Evolutionary conservation across 2,888 invertebrate species (phyloP), one percentile per base, ranked within the genome.

Genomic region (Apocheima hispidaria): DNA sequence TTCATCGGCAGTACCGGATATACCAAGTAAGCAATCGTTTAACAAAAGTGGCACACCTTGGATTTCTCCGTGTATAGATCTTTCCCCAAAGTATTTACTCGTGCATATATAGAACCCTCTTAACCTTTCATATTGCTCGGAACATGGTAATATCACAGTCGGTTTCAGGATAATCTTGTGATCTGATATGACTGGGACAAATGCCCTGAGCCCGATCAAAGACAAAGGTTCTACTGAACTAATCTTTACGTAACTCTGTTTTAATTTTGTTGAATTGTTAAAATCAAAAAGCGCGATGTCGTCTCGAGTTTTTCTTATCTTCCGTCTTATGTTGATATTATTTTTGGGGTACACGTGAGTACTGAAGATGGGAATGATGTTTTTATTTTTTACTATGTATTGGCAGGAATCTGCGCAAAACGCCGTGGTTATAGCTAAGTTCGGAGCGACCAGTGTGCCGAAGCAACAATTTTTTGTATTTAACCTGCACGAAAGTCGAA

Each of bases 21-120:
- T 73, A 3, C 83, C 84, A 41, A 83, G 53, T 50, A 87, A 67
- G 54, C 70, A 69, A 23, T 72, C 72, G n/a, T 77, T 66, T n/a
- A 83, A 58, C 18, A 87, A 61, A 18, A 87, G 68, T 2, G 88
- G 87, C 6, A 77, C 60, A 1, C 88, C 88, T 65, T 84, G 76
- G 57, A 68, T 66, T 30, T 72, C 60, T 30, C 66, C 65, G 55
- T 79, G 79, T 23, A 57, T 26, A 9, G 56, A 20, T 9, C 30
- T 66, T 67, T 44, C 33, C 38, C 61, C 54, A 40, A 67, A 23
- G 26, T 43, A 57, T 50, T 77, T 79, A n/a, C 59, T 59, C 5
- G 81, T 66, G 57, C 87, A 88, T 12, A 87, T 62, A 54, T 78
- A 80, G 65, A 77, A 74, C 38, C 73, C 75, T 50, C 9, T 53